A percentile compares a stretch with the other conserved stretches of the same genome.
Conservation (phyloP, 1,140 invertebrate genomes). For the Tetragnatha versicolor region DNA sequence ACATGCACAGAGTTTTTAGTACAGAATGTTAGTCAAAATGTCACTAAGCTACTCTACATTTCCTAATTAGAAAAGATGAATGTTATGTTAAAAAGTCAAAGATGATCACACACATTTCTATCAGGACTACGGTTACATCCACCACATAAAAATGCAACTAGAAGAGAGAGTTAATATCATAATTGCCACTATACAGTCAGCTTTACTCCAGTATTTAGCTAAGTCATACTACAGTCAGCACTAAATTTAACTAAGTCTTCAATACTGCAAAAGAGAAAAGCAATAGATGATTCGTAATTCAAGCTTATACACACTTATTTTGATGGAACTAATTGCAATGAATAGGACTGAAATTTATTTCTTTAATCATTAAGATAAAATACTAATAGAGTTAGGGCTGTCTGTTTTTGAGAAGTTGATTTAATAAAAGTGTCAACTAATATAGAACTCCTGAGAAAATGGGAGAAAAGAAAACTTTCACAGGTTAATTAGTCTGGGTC, state of each 20-base stretch:
- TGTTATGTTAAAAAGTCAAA: background rate
- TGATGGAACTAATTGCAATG: too few relatives aligned
- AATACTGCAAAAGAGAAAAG: conserved; percentile 45
- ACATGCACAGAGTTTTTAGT: conserved; percentile 31
- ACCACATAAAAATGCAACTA: conserved; percentile 23
- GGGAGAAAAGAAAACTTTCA: too few relatives aligned
- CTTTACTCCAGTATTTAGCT: conserved; percentile 11
- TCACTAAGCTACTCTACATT: conserved; percentile 21
- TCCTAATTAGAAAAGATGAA: background rate
- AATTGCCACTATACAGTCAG: conserved; percentile 36
- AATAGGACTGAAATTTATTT: too few relatives aligned
- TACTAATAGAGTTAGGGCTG: too few relatives aligned
- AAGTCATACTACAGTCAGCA: conserved; percentile 30
- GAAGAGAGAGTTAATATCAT: background rate
- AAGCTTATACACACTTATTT: too few relatives aligned
- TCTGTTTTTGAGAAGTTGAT: too few relatives aligned
- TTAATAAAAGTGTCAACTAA: too few relatives aligned
- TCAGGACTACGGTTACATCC: conserved; percentile 11
- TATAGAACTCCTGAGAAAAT: too few relatives aligned
- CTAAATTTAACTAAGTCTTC: conserved; percentile 47
- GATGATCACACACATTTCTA: background rate
- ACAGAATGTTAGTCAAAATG: background rate
- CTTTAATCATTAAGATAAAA: too few relatives aligned
- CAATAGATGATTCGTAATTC: too few relatives aligned
- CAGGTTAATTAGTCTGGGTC: too few relatives aligned